Evolutionary conservation across 2,888 invertebrate genomes (phyloP).

Genomic region (Balanococcus diminutus): DNA sequence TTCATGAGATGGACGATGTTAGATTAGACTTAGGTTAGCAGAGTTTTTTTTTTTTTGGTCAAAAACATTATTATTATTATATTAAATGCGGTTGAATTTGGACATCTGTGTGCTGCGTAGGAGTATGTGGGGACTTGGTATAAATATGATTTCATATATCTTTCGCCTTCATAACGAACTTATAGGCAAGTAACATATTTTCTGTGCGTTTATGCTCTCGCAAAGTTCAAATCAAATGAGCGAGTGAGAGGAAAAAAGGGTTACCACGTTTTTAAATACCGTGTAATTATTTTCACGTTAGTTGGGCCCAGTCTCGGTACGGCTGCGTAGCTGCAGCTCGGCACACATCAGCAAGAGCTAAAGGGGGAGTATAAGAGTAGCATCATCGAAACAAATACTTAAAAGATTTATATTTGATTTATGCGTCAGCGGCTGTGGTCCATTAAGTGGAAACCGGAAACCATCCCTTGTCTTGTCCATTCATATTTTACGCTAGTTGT

Average conservation of each 20-base stretch:
- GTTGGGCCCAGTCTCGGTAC: neutral
- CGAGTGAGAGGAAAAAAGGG: neutral
- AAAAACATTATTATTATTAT: neutral
- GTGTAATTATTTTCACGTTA: constrained; percentile 31
- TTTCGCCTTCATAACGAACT: neutral
- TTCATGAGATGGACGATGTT: neutral
- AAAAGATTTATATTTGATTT: constrained; percentile 22
- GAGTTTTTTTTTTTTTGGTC: neutral
- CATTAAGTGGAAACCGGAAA: constrained; percentile 51
- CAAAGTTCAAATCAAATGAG: no score
- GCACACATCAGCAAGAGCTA: neutral
- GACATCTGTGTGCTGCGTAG: neutral
- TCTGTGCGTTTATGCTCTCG: neutral
- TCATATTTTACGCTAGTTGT: constrained; percentile 27
- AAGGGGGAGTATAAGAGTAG: neutral
- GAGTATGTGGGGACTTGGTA: neutral
- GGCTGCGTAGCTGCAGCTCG: neutral
- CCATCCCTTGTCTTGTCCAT: constrained; percentile 49
- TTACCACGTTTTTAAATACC: neutral
- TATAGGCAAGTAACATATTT: neutral
- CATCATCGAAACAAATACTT: constrained; percentile 5
- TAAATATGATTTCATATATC: neutral
- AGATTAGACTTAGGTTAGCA: neutral
- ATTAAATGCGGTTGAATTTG: neutral
- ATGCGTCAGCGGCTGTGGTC: constrained; percentile 42